phyloP scores from a whole-genome alignment of 2,113 vertebrate genomes.

The Amphilophus citrinellus region DNA sequence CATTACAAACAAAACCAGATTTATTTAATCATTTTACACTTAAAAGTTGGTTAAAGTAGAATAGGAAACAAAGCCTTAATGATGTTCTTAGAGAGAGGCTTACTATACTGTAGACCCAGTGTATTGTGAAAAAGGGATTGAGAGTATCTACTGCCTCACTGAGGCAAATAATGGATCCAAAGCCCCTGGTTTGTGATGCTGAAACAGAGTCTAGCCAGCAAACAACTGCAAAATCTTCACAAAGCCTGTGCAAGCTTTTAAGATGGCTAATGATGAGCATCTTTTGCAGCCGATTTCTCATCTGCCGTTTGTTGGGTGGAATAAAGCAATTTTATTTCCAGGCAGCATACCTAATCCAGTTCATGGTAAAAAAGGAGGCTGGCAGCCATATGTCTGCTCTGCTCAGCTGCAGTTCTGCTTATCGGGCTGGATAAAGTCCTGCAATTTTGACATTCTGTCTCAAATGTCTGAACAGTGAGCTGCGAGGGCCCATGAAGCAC shows the following conservation, averaged over 20 bases:
- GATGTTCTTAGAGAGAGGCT: conserved; percentile 9
- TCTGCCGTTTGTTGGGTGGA: conserved; percentile 32
- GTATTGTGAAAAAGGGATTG: conserved; percentile 22
- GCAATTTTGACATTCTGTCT: conserved; percentile 52
- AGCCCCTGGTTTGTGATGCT: conserved; percentile 25
- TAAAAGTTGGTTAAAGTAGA: background rate
- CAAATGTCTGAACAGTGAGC: conserved; percentile 47
- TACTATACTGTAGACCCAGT: background rate
- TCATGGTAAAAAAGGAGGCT: conserved; percentile 45
- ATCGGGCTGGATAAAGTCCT: conserved; percentile 58
- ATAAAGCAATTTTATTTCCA: conserved; percentile 48
- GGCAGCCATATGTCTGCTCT: conserved; percentile 63
- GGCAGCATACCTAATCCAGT: conserved; percentile 54
- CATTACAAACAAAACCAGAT: background rate
- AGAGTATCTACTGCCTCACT: background rate
- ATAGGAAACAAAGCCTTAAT: background rate
- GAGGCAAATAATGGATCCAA: conserved; percentile 14
- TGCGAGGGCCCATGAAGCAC: conserved; percentile 10
- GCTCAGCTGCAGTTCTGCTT: conserved; percentile 58
- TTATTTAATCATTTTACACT: background rate
- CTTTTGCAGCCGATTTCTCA: conserved; percentile 16
- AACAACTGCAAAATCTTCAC: conserved; percentile 19
- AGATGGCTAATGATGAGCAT: conserved; percentile 37
- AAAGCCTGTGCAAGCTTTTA: conserved; percentile 43
- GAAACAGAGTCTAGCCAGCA: background rate